Evolutionary conservation across 2,888 invertebrate species (phyloP), one percentile per base, ranked within the genome.

Genomic region (Andrena haemorrhoa): DNA sequence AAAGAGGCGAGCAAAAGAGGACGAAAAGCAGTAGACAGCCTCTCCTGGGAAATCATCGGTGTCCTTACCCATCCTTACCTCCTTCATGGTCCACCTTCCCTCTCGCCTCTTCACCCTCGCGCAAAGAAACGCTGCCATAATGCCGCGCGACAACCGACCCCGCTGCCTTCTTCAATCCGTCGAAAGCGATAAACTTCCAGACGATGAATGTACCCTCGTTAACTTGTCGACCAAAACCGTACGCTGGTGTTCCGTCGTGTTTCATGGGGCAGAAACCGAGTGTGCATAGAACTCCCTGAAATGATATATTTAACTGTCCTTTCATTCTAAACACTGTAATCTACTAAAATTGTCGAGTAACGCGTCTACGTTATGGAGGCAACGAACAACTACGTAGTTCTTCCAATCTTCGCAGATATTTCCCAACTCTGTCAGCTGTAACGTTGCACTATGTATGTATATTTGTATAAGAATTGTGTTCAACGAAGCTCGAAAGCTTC

Each of bases 21-120:
- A 82, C 69, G 82, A 78, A 78, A 85, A 78, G 85, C 83, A 78
- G 87, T 82, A 88, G 89, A 90, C 89, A 83, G 71, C 78, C 84
- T 71, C 91, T 86, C 91, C 51, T 88, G 92, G 92, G 92, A 92
- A 92, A 92, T 92, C 92, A 92, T 90, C 88, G 91, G 82, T 91
- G 91, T 92, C 92, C 91, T 90, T 90, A 89, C 83, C 83, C 86
- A 72, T 84, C 78, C 85, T 75, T 80, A 79, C 81, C 51, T 82
- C 78, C 75, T 71, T 77, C 79, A 31, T 70, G 63, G 79, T 78
- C 79, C 84, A 75, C 73, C 85, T 79, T 82, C 31, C 73, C 79
- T 49, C 64, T n/a, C 61, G 12, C 61, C 10, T 53, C 60, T 60
- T 71, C 75, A 31, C 78, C 80, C 78, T 70, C 65, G 47, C n/a